Evolutionary conservation across 2,797 vertebrate species (phyloP).

Genomic region (Microctenopoma stevenorrisi): DNA sequence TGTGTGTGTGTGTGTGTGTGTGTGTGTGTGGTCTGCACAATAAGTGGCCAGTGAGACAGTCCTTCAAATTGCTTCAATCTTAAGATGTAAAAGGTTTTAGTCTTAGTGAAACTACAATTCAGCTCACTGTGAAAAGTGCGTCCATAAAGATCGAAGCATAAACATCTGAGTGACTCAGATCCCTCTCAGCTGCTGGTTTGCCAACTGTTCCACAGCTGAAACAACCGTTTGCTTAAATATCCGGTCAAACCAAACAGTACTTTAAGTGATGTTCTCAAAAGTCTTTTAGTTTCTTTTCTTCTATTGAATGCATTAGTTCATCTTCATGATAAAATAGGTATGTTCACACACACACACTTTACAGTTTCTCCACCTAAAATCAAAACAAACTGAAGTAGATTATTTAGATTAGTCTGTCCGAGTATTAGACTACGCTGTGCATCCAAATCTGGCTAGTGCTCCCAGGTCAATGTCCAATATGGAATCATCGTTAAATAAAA

Average conservation of each 20-base stretch:
- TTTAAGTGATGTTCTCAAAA: constrained; percentile 2
- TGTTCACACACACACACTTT: background rate
- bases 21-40: constrained; percentile 11
- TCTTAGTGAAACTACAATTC: constrained; percentile 17
- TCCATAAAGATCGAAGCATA: constrained; percentile 18
- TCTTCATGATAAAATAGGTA: background rate
- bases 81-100: constrained; percentile 9
- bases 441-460: background rate
- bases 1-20: constrained; percentile 16
- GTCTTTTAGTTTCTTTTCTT: background rate
- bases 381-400: background rate
- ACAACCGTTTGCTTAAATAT: constrained; percentile 4
- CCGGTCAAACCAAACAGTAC: background rate
- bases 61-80: constrained; percentile 28
- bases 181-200: background rate
- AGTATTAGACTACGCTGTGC: background rate
- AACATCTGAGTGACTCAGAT: constrained; percentile 23
- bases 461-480: background rate
- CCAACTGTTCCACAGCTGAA: background rate
- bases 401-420: background rate
- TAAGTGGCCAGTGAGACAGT: background rate
- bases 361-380: background rate
- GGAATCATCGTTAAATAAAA: background rate
- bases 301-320: background rate
- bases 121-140: constrained; percentile 21